These are phyloP conservation scores for Timandra comae DNA, from an alignment of 2,888 invertebrate genomes.

Conservation along the genomic window DNA sequence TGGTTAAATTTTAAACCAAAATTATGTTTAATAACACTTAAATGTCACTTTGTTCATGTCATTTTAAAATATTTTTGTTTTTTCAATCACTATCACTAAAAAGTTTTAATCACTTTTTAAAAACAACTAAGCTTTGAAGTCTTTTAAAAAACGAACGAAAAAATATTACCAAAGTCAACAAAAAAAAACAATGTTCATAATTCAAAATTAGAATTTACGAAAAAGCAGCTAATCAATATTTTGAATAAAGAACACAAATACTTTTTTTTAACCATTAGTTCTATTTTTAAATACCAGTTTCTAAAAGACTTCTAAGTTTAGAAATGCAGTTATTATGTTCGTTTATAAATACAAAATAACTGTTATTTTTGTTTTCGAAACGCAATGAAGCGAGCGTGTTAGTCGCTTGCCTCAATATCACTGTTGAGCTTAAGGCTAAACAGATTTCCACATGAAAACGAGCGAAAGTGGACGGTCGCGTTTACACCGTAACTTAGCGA, in stretches of 20 bases:
- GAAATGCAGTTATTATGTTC: too few species aligned
- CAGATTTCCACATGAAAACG: slow-evolving; percentile 48
- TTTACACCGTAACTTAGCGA: slow-evolving; percentile 3
- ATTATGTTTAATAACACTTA: not conserved
- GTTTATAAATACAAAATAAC: too few species aligned
- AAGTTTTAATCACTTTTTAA: too few species aligned
- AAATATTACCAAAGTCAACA: too few species aligned
- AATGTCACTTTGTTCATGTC: not conserved
- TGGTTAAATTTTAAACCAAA: slow-evolving; percentile 7
- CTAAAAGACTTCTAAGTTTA: too few species aligned
- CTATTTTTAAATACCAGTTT: too few species aligned
- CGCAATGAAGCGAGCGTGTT: slow-evolving; percentile 41
- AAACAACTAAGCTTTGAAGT: too few species aligned
- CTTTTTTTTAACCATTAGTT: too few species aligned
- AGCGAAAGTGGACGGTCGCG: slow-evolving; percentile 52
- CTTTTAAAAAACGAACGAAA: too few species aligned
- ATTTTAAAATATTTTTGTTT: slow-evolving; percentile 2
- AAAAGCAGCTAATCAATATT: slow-evolving; percentile 3
- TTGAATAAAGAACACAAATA: too few species aligned
- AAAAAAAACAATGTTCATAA: too few species aligned
- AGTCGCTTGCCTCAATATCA: slow-evolving; percentile 32
- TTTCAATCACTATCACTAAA: slow-evolving; percentile 5
- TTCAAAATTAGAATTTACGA: slow-evolving; percentile 2
- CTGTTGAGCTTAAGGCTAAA: slow-evolving; percentile 52
- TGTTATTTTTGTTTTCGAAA: too few species aligned